Evolutionary conservation across 2,797 vertebrate genomes (phyloP), one percentile per base, ranked within the genome.

Genomic region (Sparidentex hasta): DNA sequence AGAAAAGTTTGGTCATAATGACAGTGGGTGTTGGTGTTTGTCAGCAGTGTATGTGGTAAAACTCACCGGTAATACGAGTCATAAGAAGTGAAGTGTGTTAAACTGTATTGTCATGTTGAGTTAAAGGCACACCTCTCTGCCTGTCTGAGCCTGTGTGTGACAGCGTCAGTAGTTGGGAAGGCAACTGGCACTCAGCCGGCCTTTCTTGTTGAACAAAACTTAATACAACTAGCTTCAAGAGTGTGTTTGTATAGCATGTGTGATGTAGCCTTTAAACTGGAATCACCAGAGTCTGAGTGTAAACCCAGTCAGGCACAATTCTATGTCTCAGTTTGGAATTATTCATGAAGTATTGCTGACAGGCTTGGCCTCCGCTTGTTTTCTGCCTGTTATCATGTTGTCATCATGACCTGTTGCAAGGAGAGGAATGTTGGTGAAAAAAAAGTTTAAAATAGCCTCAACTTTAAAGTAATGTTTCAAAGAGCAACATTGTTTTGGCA

Each of bases 71-170:
- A 33, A 29, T 21, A 2, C 66, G 21, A 43, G 62, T 76, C 20
- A 13, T 43, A 8, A 81, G 56, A 71, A 65, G 70, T 33, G 25
- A 46, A 41, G 54, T 71, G 65, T 75, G 58, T 67, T 21, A 38
- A 38, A 38, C 38, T 88, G 58, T 48, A 63, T 81, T 81, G 43
- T 86, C 16, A 52, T 65, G 71, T 79, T 78, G 55, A 70, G 12
- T 25, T 44, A 12, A 21, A 76, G 87, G 78, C 91, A 84, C 90
- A 88, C 92, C 87, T 58, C 70, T 85, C 50, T 76, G 81, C 91
- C 74, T 90, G 92, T 90, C 84, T 87, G 84, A 90, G 86, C 92
- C 68, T 92, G 91, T 83, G 70, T 83, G 58, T 65, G 54, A 78
- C 58, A 51, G 66, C 48, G 1, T 52, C 14, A 59, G 41, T 55